Evolutionary conservation across 2,113 vertebrate species (phyloP), one percentile per base, ranked within the genome.

Genomic region (Agapornis roseicollis): DNA sequence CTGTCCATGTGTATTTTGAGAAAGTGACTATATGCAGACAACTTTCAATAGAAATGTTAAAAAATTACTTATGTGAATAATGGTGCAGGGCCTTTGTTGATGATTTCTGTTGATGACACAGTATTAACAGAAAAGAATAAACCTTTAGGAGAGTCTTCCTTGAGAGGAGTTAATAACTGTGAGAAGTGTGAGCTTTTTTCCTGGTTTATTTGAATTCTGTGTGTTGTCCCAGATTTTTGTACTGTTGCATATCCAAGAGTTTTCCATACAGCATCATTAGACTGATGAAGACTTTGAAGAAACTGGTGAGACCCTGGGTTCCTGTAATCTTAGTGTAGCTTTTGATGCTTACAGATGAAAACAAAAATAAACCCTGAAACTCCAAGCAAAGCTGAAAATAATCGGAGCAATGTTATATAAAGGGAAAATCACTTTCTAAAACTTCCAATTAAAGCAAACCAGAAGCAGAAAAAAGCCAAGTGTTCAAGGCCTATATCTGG

Each of bases 391-490:
- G 22, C n/a, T 58, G 49, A 47, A 83, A 88, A 70, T 47, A 65
- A 73, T 28, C n/a, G 29, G 12, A 93, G 37, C 33, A 49, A 41
- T 13, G 3, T 63, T 46, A 63, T 27, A 20, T 53, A 88, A 82
- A 82, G 37, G 49, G 52, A 80, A 88, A 91, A 52, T 1, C 8
- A 37, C 44, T 56, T 91, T 56, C 35, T 46, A 35, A 61, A 46
- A 46, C 71, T 80, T 73, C 46, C 47, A 86, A 33, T 74, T 63
- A 89, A 39, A 73, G 7, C 29, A 74, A 94, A 71, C 11, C 66
- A 70, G 85, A 56, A 77, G 63, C 56, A 81, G 39, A 42, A 76
- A 80, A 79, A 72, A 46, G 66, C 56, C 76, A 85, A 85, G 68
- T 55, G 42, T 31, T 65, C 71, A 50, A 44, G 5, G 10, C 60